Base-by-base conservation (phyloP, 2,888 invertebrate genomes). In the Eupithecia insigniata region DNA sequence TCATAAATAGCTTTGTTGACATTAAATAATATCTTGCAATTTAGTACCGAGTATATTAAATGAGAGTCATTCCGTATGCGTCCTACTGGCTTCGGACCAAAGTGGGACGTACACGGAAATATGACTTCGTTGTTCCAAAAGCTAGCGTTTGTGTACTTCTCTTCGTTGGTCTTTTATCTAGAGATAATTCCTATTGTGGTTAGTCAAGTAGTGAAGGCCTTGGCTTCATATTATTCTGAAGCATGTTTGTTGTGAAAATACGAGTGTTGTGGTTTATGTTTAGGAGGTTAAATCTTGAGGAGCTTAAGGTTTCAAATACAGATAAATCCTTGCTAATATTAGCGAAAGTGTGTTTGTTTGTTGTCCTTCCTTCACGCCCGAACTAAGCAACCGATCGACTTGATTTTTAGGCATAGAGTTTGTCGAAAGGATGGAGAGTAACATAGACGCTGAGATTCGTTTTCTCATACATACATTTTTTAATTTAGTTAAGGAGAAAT, bases 191-290 rank as follows among this genome's bases (percentile, higher is more conserved):
- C 32, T 62, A 34, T 34, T 62, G 61, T 32, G 61, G 61, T 32
- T 62, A 32, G 61, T 32, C 18, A 60, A 55, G 26, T 46, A 66
- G 62, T 30, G 16, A 39, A 28, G 64, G 46, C 74, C 74, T 71
- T 71, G 71, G 62, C 28, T 66, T n/a, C 62, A 61, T 71, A 22
- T 68, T 58, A 58, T 69, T 22, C 28, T 22, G 62, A 28, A 67
- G 22, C 55, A 26, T 67, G 46, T 61, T 70, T 69, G 60, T 72
- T 69, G 28, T 16, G 28, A n/a, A 61, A 61, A 69, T 64, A 73
- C 34, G 58, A 43, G 34, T 69, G 64, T 64, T 70, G 43, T 69
- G 61, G 39, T 70, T 62, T 73, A 61, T 62, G n/a, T 64, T 67
- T 2, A 22, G 55, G 26, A 30, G 22, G 18, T 16, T n/a, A 32